Evolutionary conservation across 2,888 invertebrate species (phyloP).

Genomic region (Clostera curtula): DNA sequence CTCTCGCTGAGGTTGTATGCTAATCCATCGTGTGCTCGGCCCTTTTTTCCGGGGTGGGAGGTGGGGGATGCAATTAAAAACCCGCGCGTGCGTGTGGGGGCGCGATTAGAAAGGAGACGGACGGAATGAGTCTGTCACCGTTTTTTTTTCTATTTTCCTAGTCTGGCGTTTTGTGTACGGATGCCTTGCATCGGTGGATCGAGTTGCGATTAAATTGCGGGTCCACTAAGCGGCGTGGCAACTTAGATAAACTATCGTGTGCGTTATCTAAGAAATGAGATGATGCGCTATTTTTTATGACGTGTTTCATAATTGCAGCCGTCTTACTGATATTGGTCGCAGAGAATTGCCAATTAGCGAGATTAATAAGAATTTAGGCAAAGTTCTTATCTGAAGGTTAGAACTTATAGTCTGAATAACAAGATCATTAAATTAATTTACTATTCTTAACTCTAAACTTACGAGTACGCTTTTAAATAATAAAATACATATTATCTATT

Average conservation of each 20-base stretch:
- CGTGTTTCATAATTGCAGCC: constrained; percentile 16
- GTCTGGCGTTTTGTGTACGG: constrained; percentile 48
- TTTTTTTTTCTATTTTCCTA: constrained; percentile 67
- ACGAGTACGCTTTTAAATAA: too few species aligned
- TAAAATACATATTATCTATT: too few species aligned
- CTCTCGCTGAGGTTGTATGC: constrained; percentile 67
- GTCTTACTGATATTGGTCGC: constrained; percentile 3
- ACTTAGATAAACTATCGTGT: constrained; percentile 17
- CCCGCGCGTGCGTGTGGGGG: constrained; percentile 72
- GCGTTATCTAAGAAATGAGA: constrained; percentile 21
- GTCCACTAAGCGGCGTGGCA: constrained; percentile 16
- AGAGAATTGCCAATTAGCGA: constrained; percentile 3
- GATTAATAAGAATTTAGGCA: neutral
- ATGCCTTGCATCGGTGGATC: constrained; percentile 23
- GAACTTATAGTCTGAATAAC: too few species aligned
- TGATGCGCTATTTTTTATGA: constrained; percentile 15
- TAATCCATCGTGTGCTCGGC: constrained; percentile 68
- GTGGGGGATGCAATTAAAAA: constrained; percentile 71
- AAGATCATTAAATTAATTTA: too few species aligned
- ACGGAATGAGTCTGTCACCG: constrained; percentile 67
- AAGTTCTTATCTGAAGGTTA: too few species aligned
- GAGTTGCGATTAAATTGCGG: constrained; percentile 16
- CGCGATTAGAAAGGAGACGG: constrained; percentile 71
- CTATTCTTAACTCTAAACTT: too few species aligned
- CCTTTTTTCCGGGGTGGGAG: constrained; percentile 66